phyloP scores from a whole-genome alignment of 2,797 vertebrate genomes.

The Sebastes alutus region DNA sequence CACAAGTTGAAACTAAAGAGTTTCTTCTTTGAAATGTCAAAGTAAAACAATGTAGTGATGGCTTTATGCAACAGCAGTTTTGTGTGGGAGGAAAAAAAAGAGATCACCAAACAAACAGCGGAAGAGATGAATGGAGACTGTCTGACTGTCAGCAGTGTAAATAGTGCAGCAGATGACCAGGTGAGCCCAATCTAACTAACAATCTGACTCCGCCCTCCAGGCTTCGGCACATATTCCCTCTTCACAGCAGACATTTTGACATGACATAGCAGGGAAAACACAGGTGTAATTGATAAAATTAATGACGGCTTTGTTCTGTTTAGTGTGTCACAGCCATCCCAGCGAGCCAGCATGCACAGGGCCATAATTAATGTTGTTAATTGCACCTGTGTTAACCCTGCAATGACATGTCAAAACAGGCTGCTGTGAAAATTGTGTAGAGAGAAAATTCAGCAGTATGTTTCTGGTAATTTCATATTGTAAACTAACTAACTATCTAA shows the following conservation, averaged over 20 bases:
- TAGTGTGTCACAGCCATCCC: neutral
- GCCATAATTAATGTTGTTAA: neutral
- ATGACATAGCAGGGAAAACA: neutral
- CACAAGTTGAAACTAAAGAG: neutral
- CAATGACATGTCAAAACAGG: neutral
- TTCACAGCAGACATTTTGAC: neutral
- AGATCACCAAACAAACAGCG: neutral
- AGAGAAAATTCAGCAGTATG: neutral
- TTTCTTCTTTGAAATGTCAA: neutral
- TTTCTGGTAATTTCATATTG: neutral
- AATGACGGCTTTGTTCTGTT: neutral
- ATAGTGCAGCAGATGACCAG: neutral
- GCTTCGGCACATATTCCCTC: neutral
- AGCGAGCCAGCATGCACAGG: neutral
- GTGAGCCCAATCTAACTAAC: neutral
- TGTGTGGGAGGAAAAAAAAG: neutral
- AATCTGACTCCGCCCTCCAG: neutral
- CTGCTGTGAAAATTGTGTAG: neutral
- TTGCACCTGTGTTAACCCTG: neutral
- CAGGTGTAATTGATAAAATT: neutral
- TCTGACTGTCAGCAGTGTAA: neutral
- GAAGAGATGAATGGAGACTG: neutral
- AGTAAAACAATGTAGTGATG: neutral
- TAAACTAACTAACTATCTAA: neutral
- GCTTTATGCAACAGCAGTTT: neutral